phyloP scores from a whole-genome alignment of 2,888 invertebrate genomes.

The Cephus spinipes region DNA sequence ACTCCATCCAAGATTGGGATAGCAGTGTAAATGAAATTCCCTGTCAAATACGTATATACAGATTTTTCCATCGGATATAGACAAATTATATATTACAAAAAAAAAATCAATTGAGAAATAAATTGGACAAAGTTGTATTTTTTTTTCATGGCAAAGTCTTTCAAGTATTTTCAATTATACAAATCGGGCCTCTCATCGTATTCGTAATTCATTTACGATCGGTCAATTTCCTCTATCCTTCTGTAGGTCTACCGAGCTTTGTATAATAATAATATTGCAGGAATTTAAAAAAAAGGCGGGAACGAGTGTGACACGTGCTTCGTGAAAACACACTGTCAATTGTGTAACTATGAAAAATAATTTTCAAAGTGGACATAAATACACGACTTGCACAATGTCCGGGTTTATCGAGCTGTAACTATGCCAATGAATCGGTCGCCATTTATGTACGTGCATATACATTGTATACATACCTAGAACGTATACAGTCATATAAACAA shows the following conservation, averaged over 20 bases:
- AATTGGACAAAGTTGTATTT: too few relatives aligned
- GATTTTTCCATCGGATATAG: too few relatives aligned
- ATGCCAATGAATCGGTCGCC: conserved; percentile 1
- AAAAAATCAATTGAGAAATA: too few relatives aligned
- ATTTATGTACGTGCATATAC: not conserved
- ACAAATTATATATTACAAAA: too few relatives aligned
- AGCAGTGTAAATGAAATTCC: too few relatives aligned
- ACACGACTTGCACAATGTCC: not conserved
- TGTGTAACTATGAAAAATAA: not conserved
- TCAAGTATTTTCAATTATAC: not conserved
- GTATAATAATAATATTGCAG: too few relatives aligned
- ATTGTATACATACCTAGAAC: not conserved
- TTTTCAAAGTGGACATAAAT: not conserved
- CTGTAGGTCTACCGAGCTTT: too few relatives aligned
- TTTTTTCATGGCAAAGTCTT: not conserved
- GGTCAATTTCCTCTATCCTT: not conserved
- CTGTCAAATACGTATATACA: too few relatives aligned
- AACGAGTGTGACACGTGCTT: not conserved
- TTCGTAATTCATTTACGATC: not conserved
- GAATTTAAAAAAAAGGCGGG: not conserved
- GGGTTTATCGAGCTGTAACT: not conserved
- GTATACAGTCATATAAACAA: conserved; percentile 37
- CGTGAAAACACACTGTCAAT: not conserved
- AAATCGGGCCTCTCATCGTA: not conserved
- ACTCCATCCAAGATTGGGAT: too few relatives aligned